Base-by-base conservation (phyloP, 1,140 invertebrate genomes). In the Tyrophagus putrescentiae region DNA sequence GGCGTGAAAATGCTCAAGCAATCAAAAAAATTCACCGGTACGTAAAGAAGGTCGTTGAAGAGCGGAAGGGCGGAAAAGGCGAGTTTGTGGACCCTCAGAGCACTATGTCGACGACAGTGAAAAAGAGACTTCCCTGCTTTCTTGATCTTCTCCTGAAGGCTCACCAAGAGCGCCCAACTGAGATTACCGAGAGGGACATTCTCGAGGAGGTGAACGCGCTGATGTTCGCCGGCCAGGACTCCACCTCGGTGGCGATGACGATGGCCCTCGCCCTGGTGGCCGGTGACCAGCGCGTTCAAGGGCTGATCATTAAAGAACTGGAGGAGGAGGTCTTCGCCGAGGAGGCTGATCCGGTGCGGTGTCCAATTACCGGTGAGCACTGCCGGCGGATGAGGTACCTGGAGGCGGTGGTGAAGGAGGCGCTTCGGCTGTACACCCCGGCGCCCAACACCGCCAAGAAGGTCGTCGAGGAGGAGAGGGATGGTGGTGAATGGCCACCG, bases 141-240 rank as follows among this genome's bases (percentile, higher is more conserved):
- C 78, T 97, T 54, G 93, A 97, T 72, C 76, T 94, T 48, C 73
- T 96, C 66, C 78, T 97, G n/a, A 83, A 90, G 13, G 59, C 61
- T 32, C 65, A 66, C 36, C 29, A 66, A 7, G 32, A 44, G 16
- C 59, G 66, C 34, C 83, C 9, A 79, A 81, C 5, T 73, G 73
- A 81, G 0, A 80, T 95, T 34, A 83, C 80, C 32, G 84, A 39
- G n/a, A n/a, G 13, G 36, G 36, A 39, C 36, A 39, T 39, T 39
- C 36, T 13, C 13, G 13, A 13, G 13, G 13, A 39, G 13, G 36
- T 39, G 13, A 39, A 39, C n/a, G 36, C n/a, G 36, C n/a, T 39
- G 13, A 39, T 39, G 13, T 13, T 39, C n/a, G 36, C 36, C 36
- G 36, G 36, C 34, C 58, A 64, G 21, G 74, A 77, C 50, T 87